Evolutionary conservation across 2,888 invertebrate genomes (phyloP), one percentile per base, ranked within the genome.

Genomic region (Dicroscelio sp.): DNA sequence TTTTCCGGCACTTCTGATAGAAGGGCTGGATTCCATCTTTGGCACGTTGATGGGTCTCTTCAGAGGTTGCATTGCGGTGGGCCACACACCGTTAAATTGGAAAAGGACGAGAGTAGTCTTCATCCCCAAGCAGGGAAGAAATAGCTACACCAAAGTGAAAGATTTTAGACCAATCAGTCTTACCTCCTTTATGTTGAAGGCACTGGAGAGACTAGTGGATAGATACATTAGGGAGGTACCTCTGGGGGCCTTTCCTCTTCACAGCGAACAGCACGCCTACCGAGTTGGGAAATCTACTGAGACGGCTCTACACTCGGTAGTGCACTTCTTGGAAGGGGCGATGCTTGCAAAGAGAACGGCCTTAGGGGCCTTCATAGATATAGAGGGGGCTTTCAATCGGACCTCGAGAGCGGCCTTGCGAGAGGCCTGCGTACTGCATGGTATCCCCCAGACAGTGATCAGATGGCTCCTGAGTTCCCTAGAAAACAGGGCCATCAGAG

Each of bases 391-490:
- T 2, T 71, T 69, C 48, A 69, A 82, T 27, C 14, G 25, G 4
- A 60, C 69, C 33, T 23, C 27, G 33, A 31, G 58, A 75, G 33
- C 23, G 35, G 20, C 52, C 30, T 31, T 48, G 10, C 8, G 20
- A 4, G 52, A 73, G 5, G 71, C 43, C 23, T 33, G 20, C 27
- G 35, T 1, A 30, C 14, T 27, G 6, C 80, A 52, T 69, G 10
- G 23, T 2, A 14, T 79, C 17, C 63, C 75, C n/a, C 31, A 23
- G 2, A 27, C 2, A 0, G 20, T 84, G 3, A 60, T 33, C 23
- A 48, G 35, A 10, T 73, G 75, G 84, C 71, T 83, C 23, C 55
- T 71, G 58, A 60, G 43, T 20, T 58, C 71, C 6, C 43, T 83
- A 33, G 71, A 60, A 23, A 23, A 48, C 3, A 82, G 82, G 23